Evolutionary conservation across 2,797 vertebrate species (phyloP).

Genomic region (Liasis olivaceus): DNA sequence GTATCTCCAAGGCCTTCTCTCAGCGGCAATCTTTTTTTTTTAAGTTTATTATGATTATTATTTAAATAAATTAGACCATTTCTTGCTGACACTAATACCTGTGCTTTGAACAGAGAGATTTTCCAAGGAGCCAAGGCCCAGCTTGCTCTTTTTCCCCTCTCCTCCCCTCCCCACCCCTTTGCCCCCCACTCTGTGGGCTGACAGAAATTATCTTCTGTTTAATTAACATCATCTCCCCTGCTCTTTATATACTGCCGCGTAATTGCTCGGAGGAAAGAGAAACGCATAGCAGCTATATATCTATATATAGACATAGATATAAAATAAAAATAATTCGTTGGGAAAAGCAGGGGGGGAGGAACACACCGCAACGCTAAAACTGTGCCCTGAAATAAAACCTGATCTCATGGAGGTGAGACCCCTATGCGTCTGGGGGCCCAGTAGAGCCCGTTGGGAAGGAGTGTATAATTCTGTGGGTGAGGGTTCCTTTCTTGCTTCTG

Average conservation of each 20-base stretch:
- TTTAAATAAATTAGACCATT: neutral
- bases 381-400: slow-evolving; percentile 61
- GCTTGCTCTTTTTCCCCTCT: slow-evolving; percentile 5
- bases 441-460: slow-evolving; percentile 66
- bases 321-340: slow-evolving; percentile 63
- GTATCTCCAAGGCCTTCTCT: neutral
- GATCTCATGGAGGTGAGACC: slow-evolving; percentile 53
- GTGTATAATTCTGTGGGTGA: slow-evolving; percentile 16
- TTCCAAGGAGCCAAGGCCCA: slow-evolving; percentile 56
- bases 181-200: slow-evolving; percentile 64
- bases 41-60: neutral
- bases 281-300: slow-evolving; percentile 66
- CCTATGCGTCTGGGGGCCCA: slow-evolving; percentile 51
- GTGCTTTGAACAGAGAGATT: slow-evolving; percentile 32
- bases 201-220: slow-evolving; percentile 66
- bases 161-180: slow-evolving; percentile 9
- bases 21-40: neutral
- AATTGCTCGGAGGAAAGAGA: slow-evolving; percentile 73
- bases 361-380: neutral
- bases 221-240: slow-evolving; percentile 69
- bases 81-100: slow-evolving; percentile 24
- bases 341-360: neutral
- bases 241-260: slow-evolving; percentile 67
- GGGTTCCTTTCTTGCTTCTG: slow-evolving; percentile 52
- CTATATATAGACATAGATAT: slow-evolving; percentile 63